Percentiles rank a stretch among this genome's conserved stretches.
Evolutionary conservation across 35 echinoderm and acorn worm genomes (phyloP).

Genomic region (Lytechinus pictus): DNA sequence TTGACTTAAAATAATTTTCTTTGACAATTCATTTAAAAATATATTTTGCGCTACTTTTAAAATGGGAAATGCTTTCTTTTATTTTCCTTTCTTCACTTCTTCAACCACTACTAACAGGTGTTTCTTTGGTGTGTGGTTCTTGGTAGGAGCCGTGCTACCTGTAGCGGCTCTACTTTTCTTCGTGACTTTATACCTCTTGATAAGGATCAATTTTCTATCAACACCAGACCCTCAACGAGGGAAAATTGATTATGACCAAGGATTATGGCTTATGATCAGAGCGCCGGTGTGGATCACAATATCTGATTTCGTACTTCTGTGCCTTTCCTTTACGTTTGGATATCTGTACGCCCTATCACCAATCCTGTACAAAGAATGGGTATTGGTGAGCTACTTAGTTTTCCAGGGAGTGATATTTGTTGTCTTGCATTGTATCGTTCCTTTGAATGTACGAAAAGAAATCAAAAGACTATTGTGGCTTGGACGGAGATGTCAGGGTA

Average conservation of each 20-base stretch:
- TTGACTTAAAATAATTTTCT: too few relatives aligned
- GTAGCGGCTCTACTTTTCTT: too few relatives aligned
- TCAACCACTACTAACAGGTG: neutral
- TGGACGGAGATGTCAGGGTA: too few relatives aligned
- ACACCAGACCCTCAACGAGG: neutral
- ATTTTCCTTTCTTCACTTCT: too few relatives aligned
- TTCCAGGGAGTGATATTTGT: neutral
- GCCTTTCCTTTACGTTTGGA: neutral
- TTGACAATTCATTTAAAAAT: too few relatives aligned
- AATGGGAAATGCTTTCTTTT: too few relatives aligned
- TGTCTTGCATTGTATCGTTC: neutral
- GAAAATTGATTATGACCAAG: neutral
- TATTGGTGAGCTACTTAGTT: neutral
- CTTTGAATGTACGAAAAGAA: neutral
- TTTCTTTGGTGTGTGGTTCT: too few relatives aligned
- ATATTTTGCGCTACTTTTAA: too few relatives aligned
- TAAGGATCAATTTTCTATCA: too few relatives aligned
- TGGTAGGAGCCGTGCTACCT: too few relatives aligned
- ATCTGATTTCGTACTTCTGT: neutral
- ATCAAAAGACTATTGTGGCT: too few relatives aligned
- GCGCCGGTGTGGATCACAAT: neutral
- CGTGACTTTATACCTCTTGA: too few relatives aligned
- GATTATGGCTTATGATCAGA: neutral
- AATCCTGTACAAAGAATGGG: neutral
- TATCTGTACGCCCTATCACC: neutral